Base-by-base conservation (phyloP, 2,113 vertebrate genomes). In the Tragelaphus buxtoni region DNA sequence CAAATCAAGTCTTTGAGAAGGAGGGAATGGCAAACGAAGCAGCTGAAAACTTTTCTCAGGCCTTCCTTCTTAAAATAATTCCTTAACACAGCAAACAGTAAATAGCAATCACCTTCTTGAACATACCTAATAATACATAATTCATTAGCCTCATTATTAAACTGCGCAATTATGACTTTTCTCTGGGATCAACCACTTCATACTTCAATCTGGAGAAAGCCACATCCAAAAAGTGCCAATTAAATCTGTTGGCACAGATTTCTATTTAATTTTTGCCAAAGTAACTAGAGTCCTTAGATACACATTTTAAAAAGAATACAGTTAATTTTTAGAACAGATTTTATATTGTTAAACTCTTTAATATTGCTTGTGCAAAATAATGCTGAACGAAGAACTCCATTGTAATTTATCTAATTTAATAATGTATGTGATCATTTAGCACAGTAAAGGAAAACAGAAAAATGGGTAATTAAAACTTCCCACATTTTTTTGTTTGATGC, bases 1-100 rank as follows among this genome's bases (percentile, higher is more conserved):
- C 91, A 96, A 97, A 97, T 95, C 60, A 95, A 92, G 51, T 80
- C 80, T 92, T 60, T 80, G 26, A 95, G 76, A 58, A 88, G 35
- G 8, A 81, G 17, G 63, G 72, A 87, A 61, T 72, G n/a, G 49
- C 10, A 97, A 90, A 94, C 39, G 42, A 96, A 95, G 69, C 69
- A 86, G 53, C 63, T 93, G 20, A 61, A 63, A 91, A 7, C 39
- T 56, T 82, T 90, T 55, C 45, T 79, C 28, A 72, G 47, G 53
- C 3, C 13, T 79, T 91, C 11, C 28, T 69, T 88, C 26, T 93
- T 77, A 35, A 88, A 82, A 81, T 24, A 81, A 80, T n/a, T 30
- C 13, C 35, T 93, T 53, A 93, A 69, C 22, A 79, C 8, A 47
- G 3, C 18, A 82, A 88, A 35, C 9, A 81, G 58, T 16, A 51